Base-by-base conservation (phyloP, 1,140 invertebrate genomes). In the Ceratina japonica region DNA sequence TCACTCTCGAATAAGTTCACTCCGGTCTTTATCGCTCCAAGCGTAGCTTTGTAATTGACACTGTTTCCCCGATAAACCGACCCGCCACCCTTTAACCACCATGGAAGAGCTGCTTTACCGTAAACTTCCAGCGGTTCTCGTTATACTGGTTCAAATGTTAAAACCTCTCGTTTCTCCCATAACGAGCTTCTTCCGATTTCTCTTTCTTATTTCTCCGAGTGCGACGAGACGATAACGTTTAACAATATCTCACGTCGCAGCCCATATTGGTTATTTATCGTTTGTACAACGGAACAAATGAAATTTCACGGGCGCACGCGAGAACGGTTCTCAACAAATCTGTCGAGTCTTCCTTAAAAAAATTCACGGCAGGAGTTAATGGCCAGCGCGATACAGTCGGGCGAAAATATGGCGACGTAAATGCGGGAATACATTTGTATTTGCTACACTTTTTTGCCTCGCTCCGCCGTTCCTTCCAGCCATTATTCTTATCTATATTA, bases 341-440 rank as follows among this genome's bases (percentile, higher is more conserved):
- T 16, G 64, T 16, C 15, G 22, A 51, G 20, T 7, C 10, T 27
- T 13, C 0, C 37, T 61, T 61, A 18, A 44, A 61, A 51, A 72
- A 70, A 56, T 70, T 18, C 16, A 31, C 27, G 56, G 22, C 10
- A 10, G 27, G n/a, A 22, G 70, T 72, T 44, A 72, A 72, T 49
- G 70, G 16, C 44, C 15, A 51, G 15, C 4, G 44, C 1, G 16
- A 68, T 52, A 51, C 18, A 68, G 44, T 15, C 4, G 5, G 37
- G 13, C 20, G 37, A 24, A 66, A 51, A 66, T 51, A 66, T 24
- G 20, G 56, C 20, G 8, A 12, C 10, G n/a, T 56, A 58, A 70
- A 69, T 13, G 15, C n/a, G 22, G 5, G 51, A 69, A 20, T 56
- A 58, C 68, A 58, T 70, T 70, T 16, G 52, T 16, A 37, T 70